Conservation (phyloP, 2,113 vertebrate species). For the Burhinus oedicnemus region DNA sequence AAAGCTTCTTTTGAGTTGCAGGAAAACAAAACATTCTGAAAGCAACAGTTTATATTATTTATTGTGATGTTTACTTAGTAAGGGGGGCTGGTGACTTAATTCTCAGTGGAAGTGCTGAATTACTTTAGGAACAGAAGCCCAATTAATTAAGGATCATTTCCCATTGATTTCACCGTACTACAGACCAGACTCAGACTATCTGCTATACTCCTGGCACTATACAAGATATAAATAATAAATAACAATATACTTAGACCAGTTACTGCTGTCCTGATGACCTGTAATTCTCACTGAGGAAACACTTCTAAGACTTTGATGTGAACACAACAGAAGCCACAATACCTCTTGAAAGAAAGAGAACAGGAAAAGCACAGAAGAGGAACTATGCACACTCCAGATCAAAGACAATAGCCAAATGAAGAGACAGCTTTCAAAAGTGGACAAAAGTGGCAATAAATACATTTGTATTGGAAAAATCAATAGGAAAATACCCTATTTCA, state of each 20-base stretch:
- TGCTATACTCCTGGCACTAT: neutral
- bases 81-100: conserved; percentile 33
- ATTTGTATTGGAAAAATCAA: neutral
- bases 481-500: neutral
- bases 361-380: neutral
- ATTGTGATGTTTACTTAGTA: conserved; percentile 33
- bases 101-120: conserved; percentile 32
- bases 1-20: conserved; percentile 25
- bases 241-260: neutral
- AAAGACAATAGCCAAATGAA: neutral
- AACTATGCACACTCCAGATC: neutral
- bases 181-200: neutral
- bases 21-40: conserved; percentile 42
- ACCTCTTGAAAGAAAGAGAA: neutral
- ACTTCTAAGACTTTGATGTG: neutral
- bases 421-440: neutral
- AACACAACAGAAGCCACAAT: neutral
- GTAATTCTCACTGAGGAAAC: neutral
- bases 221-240: conserved; percentile 8
- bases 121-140: conserved; percentile 37
- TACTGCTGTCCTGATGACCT: neutral
- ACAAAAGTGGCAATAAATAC: neutral
- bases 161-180: conserved; percentile 30
- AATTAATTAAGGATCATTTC: conserved; percentile 56
- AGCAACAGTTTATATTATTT: conserved; percentile 46